Percentiles rank a stretch among this genome's conserved stretches.
These are phyloP conservation scores for Coptodon rendalli DNA, from an alignment of 2,113 vertebrate genomes.

Conservation along the genomic window DNA sequence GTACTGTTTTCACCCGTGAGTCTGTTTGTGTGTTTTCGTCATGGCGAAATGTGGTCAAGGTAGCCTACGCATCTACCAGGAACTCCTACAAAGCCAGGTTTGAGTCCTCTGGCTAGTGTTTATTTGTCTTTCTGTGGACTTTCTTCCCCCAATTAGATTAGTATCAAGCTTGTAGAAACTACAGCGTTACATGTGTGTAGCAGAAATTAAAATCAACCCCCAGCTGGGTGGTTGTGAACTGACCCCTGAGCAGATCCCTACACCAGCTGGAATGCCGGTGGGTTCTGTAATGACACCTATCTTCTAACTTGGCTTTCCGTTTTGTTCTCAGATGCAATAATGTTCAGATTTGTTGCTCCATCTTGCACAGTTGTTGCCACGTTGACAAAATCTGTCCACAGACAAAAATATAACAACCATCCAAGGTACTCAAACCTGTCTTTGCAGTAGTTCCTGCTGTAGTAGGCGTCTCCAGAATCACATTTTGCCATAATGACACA, in stretches of 20 bases:
- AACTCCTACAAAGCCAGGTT: not conserved
- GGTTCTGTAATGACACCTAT: not conserved
- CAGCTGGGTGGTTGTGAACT: not conserved
- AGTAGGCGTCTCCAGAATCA: not conserved
- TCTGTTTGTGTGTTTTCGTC: not conserved
- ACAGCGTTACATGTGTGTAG: not conserved
- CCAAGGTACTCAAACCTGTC: not conserved
- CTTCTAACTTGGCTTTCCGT: not conserved
- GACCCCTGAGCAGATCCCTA: not conserved
- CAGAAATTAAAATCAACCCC: not conserved
- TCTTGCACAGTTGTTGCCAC: not conserved
- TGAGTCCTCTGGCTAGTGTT: not conserved
- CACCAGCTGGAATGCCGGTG: fast-evolving
- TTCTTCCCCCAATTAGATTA: not conserved
- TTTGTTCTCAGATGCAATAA: not conserved
- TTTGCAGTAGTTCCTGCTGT: not conserved
- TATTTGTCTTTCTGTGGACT: not conserved
- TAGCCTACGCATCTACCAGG: not conserved
- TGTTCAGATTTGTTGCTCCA: not conserved
- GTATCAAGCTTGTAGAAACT: not conserved
- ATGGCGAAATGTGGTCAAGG: fast-evolving
- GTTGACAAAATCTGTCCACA: not conserved
- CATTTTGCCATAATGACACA: not conserved
- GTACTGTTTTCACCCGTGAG: not conserved
- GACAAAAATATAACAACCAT: not conserved